Evolutionary conservation across 2,113 vertebrate species (phyloP).

Genomic region (Eolophus roseicapilla): DNA sequence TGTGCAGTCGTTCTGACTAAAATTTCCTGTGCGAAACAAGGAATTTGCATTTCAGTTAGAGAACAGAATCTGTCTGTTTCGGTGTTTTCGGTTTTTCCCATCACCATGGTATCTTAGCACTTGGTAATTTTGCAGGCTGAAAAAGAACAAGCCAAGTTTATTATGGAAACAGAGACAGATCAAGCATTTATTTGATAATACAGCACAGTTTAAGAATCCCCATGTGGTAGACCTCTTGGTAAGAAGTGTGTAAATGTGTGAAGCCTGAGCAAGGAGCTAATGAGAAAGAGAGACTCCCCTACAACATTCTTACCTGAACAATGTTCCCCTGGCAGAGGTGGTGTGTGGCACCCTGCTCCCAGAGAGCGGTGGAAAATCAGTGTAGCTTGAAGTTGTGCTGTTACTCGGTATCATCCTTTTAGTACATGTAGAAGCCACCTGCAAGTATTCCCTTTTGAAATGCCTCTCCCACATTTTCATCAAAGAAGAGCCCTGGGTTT

Average conservation of each 20-base stretch:
- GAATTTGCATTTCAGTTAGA: constrained; percentile 52
- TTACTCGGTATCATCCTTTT: background rate
- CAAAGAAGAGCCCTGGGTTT: background rate
- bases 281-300: background rate
- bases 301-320: background rate
- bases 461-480: background rate
- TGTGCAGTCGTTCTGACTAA: background rate
- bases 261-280: background rate
- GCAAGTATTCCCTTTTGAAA: background rate
- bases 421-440: background rate
- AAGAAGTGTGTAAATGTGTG: background rate
- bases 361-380: background rate
- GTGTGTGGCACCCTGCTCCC: background rate
- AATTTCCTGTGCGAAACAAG: constrained; percentile 3
- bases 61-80: background rate
- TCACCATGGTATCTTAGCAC: background rate
- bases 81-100: background rate
- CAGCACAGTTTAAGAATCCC: background rate
- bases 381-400: background rate
- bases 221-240: background rate
- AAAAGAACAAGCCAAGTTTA: constrained; percentile 36
- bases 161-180: background rate
- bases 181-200: background rate
- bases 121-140: constrained; percentile 12
- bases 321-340: background rate